Evolutionary conservation across 2,888 invertebrate species (phyloP), one percentile per base, ranked within the genome.

Genomic region (Teleiodes luculella): DNA sequence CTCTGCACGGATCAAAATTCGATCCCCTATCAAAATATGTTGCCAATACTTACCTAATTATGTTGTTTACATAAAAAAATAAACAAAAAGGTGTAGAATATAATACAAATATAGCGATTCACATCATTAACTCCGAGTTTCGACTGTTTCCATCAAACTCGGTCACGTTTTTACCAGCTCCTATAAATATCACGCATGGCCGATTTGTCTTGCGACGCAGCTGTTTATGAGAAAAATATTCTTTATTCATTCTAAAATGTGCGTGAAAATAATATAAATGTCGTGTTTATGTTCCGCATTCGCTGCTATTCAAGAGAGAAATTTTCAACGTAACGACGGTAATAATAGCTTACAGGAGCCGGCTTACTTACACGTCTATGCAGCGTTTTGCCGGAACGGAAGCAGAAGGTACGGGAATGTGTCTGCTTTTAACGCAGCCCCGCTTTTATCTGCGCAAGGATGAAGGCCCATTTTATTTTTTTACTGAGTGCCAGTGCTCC

Each of bases 291-390:
- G 71, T 68, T 64, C 73, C 73, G 70, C 75, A 74, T 78, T 78
- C 71, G 65, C 74, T 68, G 74, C 78, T 75, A 80, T 80, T 77
- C 76, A 78, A 70, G 71, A 72, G 76, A 76, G 81, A 80, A 79
- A 81, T 76, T 82, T 83, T 83, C 77, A 80, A 80, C 76, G 80
- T 82, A 82, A 83, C 82, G 80, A 76, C 65, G 70, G 78, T 76
- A 80, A 82, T 83, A 83, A 83, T 72, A 70, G 75, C 65, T 76
- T 65, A 63, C 72, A 76, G 71, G 72, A 65, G 24, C 24, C 24
- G 6, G 71, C 76, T 75, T 80, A 79, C 82, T 83, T 80, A 78
- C 81, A 82, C 82, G 78, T 78, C 66, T 63, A 63, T 73, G 76
- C 78, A 73, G 80, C 80, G 80, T 80, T 78, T 75, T 72, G 76